Conservation (phyloP, 1,140 invertebrate species). For the Aphelenchoides fujianensis region DNA sequence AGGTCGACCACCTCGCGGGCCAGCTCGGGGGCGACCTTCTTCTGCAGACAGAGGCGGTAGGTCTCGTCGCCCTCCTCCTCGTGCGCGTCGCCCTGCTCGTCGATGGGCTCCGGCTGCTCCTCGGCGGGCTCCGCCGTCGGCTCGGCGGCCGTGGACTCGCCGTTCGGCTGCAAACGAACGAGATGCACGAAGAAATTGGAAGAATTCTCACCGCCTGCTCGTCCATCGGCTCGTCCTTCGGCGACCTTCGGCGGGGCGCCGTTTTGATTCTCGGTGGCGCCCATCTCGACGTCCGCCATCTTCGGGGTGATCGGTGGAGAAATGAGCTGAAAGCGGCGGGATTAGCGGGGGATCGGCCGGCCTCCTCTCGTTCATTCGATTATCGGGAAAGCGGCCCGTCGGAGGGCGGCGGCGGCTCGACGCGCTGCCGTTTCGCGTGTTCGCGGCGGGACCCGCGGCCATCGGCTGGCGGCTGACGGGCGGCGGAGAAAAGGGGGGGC, state of each 20-base stretch:
- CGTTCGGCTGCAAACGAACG: background rate
- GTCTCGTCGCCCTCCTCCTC: background rate
- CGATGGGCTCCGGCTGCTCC: background rate
- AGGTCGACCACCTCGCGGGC: constrained; percentile 37
- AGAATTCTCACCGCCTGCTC: constrained; percentile 1
- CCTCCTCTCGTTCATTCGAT: too few relatives aligned
- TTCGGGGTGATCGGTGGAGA: too few relatives aligned
- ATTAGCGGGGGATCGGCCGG: too few relatives aligned
- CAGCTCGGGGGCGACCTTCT: constrained; percentile 33
- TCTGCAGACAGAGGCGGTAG: constrained; percentile 21
- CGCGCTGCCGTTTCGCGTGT: too few relatives aligned
- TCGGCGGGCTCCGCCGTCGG: background rate
- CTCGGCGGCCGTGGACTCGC: background rate
- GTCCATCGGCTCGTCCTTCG: background rate
- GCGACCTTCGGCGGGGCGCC: background rate
- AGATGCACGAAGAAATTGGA: background rate
- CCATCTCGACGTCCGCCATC: constrained; percentile 20
- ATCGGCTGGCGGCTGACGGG: too few relatives aligned
- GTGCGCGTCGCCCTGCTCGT: background rate
- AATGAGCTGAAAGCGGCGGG: too few relatives aligned
- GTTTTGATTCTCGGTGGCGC: background rate
- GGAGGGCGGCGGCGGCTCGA: too few relatives aligned
- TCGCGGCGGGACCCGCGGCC: too few relatives aligned
- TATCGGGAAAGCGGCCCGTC: too few relatives aligned
- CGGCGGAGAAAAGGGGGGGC: too few relatives aligned